Evolutionary conservation across 1,140 invertebrate genomes (phyloP), one percentile per base, ranked within the genome.

Genomic region (Apocrypta bakeri): DNA sequence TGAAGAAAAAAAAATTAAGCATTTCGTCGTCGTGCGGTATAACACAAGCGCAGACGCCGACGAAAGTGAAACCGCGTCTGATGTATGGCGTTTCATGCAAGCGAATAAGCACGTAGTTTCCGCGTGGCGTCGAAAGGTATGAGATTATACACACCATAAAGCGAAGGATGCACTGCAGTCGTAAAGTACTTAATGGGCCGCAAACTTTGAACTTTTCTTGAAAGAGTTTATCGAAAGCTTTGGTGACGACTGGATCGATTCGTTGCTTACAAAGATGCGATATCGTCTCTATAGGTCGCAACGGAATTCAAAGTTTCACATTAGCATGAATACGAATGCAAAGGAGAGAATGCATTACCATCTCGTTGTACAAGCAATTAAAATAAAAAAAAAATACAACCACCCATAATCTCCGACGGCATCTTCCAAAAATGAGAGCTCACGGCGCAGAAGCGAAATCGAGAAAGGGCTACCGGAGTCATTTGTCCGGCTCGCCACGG

Each of bases 401-500:
- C n/a, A n/a, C n/a, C n/a, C 48, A 21, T 21, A 56, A 56, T 56
- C 48, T n/a, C 48, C 48, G 48, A 17, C 48, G 48, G n/a, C 48
- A 56, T 56, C 48, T 48, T 56, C 48, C 48, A 7, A 56, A 66
- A 66, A 29, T 11, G 27, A 66, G 63, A 66, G 24, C 24, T 66
- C 68, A 71, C 27, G 31, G 17, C 21, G 29, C 61, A 77, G 21
- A n/a, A 42, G 25, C 33, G 61, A 27, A 33, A 56, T 17, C 27
- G 33, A 11, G 56, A 27, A 80, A 64, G 29, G 37, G 27, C 69
- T 80, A 72, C 69, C 37, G 61, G 24, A 48, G 40, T 2, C 48
- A 74, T 88, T 85, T 85, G 85, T 73, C n/a, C n/a, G 21, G 33
- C 68, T 11, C n/a, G 56, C 11, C 29, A 66, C 73, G 24, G 37